These are phyloP conservation scores for Argynnis bischoffii DNA, from an alignment of 2,888 invertebrate species.

Conservation along the genomic window DNA sequence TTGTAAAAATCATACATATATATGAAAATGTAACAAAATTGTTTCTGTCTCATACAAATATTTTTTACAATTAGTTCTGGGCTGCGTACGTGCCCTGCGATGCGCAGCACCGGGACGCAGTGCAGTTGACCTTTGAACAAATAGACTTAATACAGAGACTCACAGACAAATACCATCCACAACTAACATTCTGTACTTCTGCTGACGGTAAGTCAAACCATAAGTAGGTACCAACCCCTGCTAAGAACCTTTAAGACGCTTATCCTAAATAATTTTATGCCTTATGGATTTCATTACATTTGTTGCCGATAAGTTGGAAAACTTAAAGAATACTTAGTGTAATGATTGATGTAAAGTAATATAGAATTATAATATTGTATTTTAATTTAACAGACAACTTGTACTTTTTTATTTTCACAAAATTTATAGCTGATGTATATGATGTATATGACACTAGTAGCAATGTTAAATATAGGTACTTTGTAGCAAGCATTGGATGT, in stretches of 20 bases:
- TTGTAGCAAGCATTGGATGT: constrained; percentile 29
- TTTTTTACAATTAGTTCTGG: constrained; percentile 86
- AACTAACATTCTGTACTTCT: constrained; percentile 89
- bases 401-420: too few relatives aligned
- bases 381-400: too few relatives aligned
- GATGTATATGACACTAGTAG: too few relatives aligned
- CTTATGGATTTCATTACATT: too few relatives aligned
- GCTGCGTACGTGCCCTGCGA: constrained; percentile 93
- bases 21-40: not conserved
- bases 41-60: constrained; percentile 13
- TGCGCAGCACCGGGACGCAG: constrained; percentile 91
- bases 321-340: too few relatives aligned
- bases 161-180: constrained; percentile 89
- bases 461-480: not conserved
- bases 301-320: too few relatives aligned
- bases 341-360: too few relatives aligned
- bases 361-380: too few relatives aligned
- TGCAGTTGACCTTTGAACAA: constrained; percentile 92
- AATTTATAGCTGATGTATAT: too few relatives aligned
- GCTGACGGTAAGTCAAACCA: constrained; percentile 84
- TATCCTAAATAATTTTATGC: not conserved
- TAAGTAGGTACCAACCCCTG: not conserved
- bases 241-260: not conserved
- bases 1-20: not conserved
- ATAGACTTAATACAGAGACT: constrained; percentile 92